phyloP scores from a whole-genome alignment of 2,797 vertebrate genomes.

The Momotus momota region DNA sequence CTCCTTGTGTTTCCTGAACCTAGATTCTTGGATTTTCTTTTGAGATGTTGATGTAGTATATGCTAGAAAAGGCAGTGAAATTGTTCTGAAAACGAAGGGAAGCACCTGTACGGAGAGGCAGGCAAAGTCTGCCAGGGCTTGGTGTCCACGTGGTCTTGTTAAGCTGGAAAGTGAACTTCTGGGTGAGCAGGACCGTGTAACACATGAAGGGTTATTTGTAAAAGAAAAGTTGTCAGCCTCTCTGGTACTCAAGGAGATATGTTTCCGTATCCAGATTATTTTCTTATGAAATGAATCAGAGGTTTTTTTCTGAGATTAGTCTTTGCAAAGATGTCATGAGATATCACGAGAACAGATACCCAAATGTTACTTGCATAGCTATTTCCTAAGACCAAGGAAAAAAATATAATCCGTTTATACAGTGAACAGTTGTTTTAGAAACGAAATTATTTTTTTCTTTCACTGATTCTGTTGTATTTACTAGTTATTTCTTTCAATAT shows the following conservation, averaged over 20 bases:
- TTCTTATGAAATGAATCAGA: neutral
- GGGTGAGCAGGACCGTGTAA: neutral
- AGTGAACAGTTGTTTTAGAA: neutral
- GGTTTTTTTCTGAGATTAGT: neutral
- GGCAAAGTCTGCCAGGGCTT: neutral
- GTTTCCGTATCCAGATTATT: no score
- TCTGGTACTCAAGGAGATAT: neutral
- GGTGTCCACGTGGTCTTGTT: neutral
- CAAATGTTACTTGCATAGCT: neutral
- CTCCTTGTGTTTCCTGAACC: neutral
- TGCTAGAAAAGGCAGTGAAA: neutral
- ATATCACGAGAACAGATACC: accelerated
- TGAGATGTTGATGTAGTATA: neutral
- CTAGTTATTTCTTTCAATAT: neutral
- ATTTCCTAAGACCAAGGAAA: neutral
- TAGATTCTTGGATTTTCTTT: neutral
- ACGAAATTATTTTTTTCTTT: neutral
- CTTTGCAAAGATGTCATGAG: neutral
- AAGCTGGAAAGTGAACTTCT: neutral
- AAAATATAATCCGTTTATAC: accelerated
- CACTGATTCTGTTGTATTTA: neutral
- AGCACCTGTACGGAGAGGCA: neutral
- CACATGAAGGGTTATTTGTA: neutral
- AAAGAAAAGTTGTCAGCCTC: neutral
- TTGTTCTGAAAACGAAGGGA: neutral